These are phyloP conservation scores for Prunella strophiata DNA, from an alignment of 2,797 vertebrate genomes.

Conservation along the genomic window DNA sequence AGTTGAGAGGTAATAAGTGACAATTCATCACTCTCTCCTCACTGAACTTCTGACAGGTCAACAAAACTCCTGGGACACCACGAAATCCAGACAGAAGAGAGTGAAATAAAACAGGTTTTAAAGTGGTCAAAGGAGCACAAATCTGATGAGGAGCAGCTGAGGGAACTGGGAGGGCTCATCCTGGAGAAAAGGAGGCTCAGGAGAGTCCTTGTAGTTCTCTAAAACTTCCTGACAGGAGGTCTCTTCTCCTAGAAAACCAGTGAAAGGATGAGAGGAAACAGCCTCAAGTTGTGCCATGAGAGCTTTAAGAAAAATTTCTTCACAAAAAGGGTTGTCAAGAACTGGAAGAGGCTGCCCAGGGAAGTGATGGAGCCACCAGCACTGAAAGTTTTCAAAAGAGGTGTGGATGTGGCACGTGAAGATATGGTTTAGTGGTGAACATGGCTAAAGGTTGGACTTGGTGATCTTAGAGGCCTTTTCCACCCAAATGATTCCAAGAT, in stretches of 20 bases:
- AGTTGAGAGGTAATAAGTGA: not conserved
- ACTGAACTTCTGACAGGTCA: not conserved
- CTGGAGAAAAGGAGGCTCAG: not conserved
- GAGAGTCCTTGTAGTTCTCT: not conserved
- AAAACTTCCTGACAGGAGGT: not conserved
- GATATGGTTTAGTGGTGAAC: not conserved
- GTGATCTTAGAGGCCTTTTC: not conserved
- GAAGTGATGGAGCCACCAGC: not conserved
- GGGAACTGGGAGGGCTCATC: not conserved
- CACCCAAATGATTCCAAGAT: not conserved
- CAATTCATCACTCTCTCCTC: not conserved
- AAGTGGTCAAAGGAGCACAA: not conserved
- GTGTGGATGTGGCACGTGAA: not conserved
- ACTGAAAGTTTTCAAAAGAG: not conserved
- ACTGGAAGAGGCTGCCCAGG: not conserved
- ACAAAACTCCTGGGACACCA: not conserved
- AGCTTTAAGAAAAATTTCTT: too few relatives aligned
- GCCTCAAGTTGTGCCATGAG: not conserved
- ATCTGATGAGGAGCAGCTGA: not conserved
- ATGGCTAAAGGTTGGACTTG: not conserved
- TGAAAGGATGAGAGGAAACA: not conserved
- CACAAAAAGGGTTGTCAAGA: not conserved
- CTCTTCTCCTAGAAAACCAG: not conserved
- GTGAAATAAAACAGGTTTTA: not conserved
- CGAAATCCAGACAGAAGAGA: not conserved